Base-by-base conservation (phyloP, 2,113 vertebrate species). In the Blennius ocellaris region DNA sequence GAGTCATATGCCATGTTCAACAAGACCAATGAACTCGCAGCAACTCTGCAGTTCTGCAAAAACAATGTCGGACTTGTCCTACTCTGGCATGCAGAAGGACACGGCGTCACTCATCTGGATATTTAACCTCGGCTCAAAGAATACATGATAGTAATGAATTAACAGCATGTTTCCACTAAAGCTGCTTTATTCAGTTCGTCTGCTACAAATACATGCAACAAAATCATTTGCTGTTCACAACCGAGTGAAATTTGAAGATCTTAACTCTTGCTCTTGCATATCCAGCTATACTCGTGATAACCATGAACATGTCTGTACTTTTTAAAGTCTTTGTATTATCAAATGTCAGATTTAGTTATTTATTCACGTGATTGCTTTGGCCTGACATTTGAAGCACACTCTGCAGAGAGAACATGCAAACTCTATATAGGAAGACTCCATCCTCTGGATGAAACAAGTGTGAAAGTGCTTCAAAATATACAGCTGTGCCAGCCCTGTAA, bases 351-450 rank as follows among this genome's bases (percentile, higher is more conserved):
- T 30, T 30, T 30, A 30, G 21, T 30, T 30, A 2, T 30, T 30
- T 30, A 30, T 30, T 30, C 21, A 30, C 21, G 4, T 2, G 48
- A 57, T 73, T 17, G 15, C 53, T 55, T 53, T 54, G 11, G 2
- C 41, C 11, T 75, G 37, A 65, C 54, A 45, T 77, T 71, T 53
- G 39, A 48, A 61, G 43, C 7, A 17, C 50, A 38, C 6, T 21
- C 39, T 66, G 52, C 12, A 43, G 54, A 59, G n/a, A 3, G 21
- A 30, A 30, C 21, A 30, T 30, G 4, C 21, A 30, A 30, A 30
- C 21, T 30, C 21, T 4, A 30, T 30, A 30, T 30, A 30, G 21
- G 4, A 30, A 30, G 21, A 30, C 21, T 30, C 4, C 21, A 30
- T 2, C 21, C 21, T 30, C 21, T 2, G 21, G 21, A 30, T 30